These are phyloP conservation scores for Aradophagus sp. DNA, from an alignment of 1,140 invertebrate species.

Conservation along the genomic window DNA sequence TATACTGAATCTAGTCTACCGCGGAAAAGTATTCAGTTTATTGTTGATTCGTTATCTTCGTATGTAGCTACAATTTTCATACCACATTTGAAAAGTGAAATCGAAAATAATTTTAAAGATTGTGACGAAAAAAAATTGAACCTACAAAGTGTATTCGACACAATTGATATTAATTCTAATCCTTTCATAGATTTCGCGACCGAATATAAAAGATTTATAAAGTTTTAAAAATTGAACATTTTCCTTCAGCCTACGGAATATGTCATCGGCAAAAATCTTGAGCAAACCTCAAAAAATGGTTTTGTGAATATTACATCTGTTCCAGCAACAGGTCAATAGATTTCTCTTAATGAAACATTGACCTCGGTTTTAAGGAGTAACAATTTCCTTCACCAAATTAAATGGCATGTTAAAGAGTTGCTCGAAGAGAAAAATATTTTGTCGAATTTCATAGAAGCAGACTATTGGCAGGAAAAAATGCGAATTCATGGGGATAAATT, in stretches of 20 bases:
- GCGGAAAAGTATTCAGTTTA: neutral
- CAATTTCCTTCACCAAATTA: conserved; percentile 3
- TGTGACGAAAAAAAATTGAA: neutral
- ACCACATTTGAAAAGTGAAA: conserved; percentile 4
- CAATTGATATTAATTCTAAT: neutral
- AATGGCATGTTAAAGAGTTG: conserved; percentile 11
- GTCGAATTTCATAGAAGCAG: conserved; percentile 20
- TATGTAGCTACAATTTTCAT: neutral
- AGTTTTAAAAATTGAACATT: conserved; percentile 6
- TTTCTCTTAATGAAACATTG: conserved; percentile 23
- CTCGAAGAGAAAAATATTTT: conserved; percentile 11
- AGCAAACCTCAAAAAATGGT: neutral
- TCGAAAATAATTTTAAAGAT: neutral
- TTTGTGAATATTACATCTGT: neutral
- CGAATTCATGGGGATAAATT: conserved; percentile 7
- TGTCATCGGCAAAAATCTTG: neutral
- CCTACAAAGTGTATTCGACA: conserved; percentile 1
- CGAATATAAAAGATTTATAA: conserved; percentile 3
- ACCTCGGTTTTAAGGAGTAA: conserved; percentile 4
- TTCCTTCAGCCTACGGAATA: conserved; percentile 3
- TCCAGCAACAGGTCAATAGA: conserved; percentile 6
- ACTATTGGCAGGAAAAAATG: conserved; percentile 20
- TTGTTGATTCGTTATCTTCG: neutral
- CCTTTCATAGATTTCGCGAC: conserved; percentile 7
- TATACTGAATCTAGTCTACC: neutral